phyloP scores from a whole-genome alignment of 2,797 vertebrate species.

The Salarias fasciatus region DNA sequence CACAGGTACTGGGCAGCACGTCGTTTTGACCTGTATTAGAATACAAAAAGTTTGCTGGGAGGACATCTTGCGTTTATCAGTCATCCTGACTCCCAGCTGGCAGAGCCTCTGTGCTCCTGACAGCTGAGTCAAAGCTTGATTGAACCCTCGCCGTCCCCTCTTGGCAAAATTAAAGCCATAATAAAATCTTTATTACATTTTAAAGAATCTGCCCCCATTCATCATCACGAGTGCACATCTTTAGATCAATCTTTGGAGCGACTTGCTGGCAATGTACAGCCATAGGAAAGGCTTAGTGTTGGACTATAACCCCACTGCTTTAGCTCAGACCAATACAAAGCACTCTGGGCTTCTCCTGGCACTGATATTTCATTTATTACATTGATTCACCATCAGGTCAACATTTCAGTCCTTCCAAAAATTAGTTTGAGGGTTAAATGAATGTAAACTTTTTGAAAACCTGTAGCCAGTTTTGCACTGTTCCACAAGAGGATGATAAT shows the following conservation, averaged over 20 bases:
- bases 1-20: slow-evolving; percentile 47
- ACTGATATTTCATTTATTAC: not conserved
- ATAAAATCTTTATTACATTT: not conserved
- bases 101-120: slow-evolving; percentile 24
- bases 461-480: not conserved
- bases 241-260: not conserved
- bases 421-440: not conserved
- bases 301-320: not conserved
- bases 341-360: not conserved
- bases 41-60: slow-evolving; percentile 58
- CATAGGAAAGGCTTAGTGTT: not conserved
- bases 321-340: not conserved
- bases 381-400: too few relatives aligned
- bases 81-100: slow-evolving; percentile 45
- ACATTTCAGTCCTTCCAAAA: too few relatives aligned
- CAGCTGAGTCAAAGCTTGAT: slow-evolving; percentile 23
- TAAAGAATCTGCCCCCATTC: not conserved
- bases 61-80: slow-evolving; percentile 55
- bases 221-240: not conserved
- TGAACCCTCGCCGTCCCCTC: slow-evolving; percentile 30
- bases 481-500: not conserved
- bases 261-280: not conserved
- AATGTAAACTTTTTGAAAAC: too few relatives aligned
- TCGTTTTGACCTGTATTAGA: slow-evolving; percentile 55
- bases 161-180: slow-evolving; percentile 5